These are phyloP conservation scores for Mesodorylaimus sp. DNA, from an alignment of 2,888 invertebrate species.

Conservation along the genomic window DNA sequence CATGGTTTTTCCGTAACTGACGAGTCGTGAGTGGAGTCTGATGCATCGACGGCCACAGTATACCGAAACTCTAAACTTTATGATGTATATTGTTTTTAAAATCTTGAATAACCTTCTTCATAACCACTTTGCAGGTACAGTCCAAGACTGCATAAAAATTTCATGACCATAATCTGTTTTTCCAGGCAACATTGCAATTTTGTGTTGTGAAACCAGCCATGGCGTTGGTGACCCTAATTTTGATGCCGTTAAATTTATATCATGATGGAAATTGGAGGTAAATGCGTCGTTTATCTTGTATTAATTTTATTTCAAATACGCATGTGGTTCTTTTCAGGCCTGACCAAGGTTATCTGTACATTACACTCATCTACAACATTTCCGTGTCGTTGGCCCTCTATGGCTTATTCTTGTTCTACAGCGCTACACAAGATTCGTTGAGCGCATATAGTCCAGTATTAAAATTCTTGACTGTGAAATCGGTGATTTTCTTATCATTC, in stretches of 20 bases:
- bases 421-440: slow-evolving; percentile 82
- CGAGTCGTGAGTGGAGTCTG: no score
- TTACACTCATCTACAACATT: slow-evolving; percentile 93
- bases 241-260: slow-evolving; percentile 84
- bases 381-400: slow-evolving; percentile 90
- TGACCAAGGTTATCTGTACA: slow-evolving; percentile 88
- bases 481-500: slow-evolving; percentile 95
- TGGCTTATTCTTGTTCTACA: slow-evolving; percentile 91
- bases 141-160: no score
- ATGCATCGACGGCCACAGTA: no score
- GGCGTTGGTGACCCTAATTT: slow-evolving; percentile 86
- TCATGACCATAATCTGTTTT: slow-evolving; percentile 9
- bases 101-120: no score
- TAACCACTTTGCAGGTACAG: no score
- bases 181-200: slow-evolving; percentile 81
- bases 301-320: background rate
- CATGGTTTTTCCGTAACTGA: no score
- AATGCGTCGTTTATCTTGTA: background rate
- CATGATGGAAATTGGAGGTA: slow-evolving; percentile 96
- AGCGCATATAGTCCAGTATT: slow-evolving; percentile 93
- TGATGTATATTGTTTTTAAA: background rate
- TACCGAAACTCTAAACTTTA: no score
- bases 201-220: slow-evolving; percentile 93
- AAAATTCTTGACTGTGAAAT: slow-evolving; percentile 97
- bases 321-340: slow-evolving; percentile 40